phyloP scores from a whole-genome alignment of 2,113 vertebrate genomes.

The Urocitellus parryii region DNA sequence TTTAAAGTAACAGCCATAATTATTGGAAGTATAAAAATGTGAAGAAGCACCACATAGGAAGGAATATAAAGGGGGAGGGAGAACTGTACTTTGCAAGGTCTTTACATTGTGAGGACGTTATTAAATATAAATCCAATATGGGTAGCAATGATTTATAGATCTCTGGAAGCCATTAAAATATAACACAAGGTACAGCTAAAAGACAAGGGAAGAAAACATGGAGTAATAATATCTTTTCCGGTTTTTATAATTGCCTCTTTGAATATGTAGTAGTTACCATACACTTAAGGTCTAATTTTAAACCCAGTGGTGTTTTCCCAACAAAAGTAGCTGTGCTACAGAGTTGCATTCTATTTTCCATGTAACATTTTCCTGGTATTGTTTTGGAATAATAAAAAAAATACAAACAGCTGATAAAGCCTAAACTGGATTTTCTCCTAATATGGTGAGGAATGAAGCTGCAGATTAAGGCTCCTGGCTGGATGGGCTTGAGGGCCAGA shows the following conservation, averaged over 20 bases:
- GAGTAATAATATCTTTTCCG: slow-evolving; percentile 4
- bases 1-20: background rate
- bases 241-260: slow-evolving; percentile 38
- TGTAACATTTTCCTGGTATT: slow-evolving; percentile 77
- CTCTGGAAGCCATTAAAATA: background rate
- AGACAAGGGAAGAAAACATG: background rate
- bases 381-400: slow-evolving; percentile 73
- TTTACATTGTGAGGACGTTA: background rate
- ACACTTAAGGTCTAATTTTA: slow-evolving; percentile 46
- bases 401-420: slow-evolving; percentile 57
- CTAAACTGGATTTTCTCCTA: slow-evolving; percentile 78
- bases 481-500: background rate
- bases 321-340: slow-evolving; percentile 47
- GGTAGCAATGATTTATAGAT: background rate
- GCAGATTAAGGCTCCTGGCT: background rate
- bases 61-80: background rate
- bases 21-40: background rate
- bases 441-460: slow-evolving; percentile 83
- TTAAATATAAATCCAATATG: background rate
- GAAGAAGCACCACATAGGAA: background rate
- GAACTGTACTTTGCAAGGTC: background rate
- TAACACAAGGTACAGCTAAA: background rate
- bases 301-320: slow-evolving; percentile 30
- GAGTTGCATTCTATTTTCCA: slow-evolving; percentile 62
- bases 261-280: background rate